A percentile compares a stretch with the other conserved stretches of the same genome.
Evolutionary conservation across 2,797 vertebrate genomes (phyloP).

Genomic region (Alfaro cultratus): DNA sequence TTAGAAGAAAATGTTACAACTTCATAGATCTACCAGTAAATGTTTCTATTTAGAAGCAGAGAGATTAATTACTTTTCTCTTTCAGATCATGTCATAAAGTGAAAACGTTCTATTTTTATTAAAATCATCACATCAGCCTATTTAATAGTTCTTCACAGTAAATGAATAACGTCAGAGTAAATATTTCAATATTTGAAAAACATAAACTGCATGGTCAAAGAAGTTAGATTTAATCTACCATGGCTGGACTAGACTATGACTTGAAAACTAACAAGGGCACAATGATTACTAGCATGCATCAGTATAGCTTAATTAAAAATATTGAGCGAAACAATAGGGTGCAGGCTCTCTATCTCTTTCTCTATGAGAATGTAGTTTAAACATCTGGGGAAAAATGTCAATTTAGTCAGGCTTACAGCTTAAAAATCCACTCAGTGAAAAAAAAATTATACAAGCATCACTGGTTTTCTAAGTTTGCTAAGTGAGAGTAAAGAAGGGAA

Average conservation of each 20-base stretch:
- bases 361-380: no score
- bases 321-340: neutral
- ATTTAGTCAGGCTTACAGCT: neutral
- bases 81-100: neutral
- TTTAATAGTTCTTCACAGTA: neutral
- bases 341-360: neutral
- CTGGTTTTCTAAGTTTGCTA: neutral
- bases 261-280: neutral
- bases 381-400: no score
- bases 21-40: neutral
- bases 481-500: constrained; percentile 32
- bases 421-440: neutral
- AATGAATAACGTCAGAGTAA: neutral
- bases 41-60: neutral
- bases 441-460: neutral
- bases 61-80: neutral
- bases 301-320: neutral
- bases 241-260: neutral
- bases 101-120: neutral
- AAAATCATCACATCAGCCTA: neutral
- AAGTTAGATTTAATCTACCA: neutral
- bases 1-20: neutral
- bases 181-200: neutral
- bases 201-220: neutral
- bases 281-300: neutral